These are phyloP conservation scores for Oxygymnocypris stewartii DNA, from an alignment of 2,113 vertebrate genomes.

Conservation along the genomic window DNA sequence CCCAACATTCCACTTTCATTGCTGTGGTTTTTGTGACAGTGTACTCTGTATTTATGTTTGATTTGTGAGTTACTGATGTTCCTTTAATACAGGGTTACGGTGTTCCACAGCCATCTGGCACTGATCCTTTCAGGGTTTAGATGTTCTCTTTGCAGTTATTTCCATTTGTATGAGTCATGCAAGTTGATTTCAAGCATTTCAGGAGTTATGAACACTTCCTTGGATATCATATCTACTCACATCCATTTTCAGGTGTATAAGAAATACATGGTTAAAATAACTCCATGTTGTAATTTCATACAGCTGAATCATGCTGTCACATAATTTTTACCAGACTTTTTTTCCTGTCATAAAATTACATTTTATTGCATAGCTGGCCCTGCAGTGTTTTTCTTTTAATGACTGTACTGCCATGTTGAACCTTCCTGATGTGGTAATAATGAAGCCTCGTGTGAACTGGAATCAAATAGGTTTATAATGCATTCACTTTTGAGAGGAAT, in stretches of 20 bases:
- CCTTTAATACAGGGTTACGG: constrained; percentile 14
- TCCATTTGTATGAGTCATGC: not conserved
- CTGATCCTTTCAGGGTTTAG: not conserved
- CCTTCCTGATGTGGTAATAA: not conserved
- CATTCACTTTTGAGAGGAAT: not conserved
- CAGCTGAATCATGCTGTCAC: not conserved
- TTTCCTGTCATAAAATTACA: not conserved
- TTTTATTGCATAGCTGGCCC: not conserved
- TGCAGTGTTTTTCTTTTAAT: not conserved
- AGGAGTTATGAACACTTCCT: not conserved
- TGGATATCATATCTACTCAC: not conserved
- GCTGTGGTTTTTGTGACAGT: not conserved
- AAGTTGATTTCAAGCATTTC: not conserved
- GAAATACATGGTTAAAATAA: not conserved
- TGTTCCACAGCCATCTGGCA: constrained; percentile 29
- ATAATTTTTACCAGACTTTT: not conserved
- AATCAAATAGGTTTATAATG: not conserved
- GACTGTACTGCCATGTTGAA: not conserved
- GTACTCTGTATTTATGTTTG: constrained; percentile 2
- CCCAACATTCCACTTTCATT: not conserved
- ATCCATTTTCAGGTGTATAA: not conserved
- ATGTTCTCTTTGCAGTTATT: not conserved
- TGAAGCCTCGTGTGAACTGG: not conserved
- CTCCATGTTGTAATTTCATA: not conserved
- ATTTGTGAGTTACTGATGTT: not conserved